Evolutionary conservation across 2,113 vertebrate genomes (phyloP).

Genomic region (Acanthisitta chloris): DNA sequence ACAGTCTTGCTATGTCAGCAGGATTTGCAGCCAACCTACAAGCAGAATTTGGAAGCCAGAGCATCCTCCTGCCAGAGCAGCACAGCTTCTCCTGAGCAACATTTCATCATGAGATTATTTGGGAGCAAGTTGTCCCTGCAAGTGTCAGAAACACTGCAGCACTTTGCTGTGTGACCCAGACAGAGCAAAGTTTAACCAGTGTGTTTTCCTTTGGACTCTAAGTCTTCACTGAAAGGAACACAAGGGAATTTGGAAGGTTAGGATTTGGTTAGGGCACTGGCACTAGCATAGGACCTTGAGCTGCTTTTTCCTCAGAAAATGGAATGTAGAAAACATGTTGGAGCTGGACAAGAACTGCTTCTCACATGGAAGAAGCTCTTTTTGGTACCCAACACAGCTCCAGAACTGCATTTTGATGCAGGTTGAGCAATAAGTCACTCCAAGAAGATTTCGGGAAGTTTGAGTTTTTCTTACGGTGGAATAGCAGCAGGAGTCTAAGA

Average conservation of each 20-base stretch:
- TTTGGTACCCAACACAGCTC: not conserved
- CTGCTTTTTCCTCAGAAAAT: not conserved
- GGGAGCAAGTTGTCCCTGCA: not conserved
- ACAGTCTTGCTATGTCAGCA: conserved; percentile 27
- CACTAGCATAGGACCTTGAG: not conserved
- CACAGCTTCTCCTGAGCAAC: not conserved
- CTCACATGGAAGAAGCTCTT: not conserved
- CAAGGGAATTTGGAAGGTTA: not conserved
- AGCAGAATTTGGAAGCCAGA: conserved; percentile 49
- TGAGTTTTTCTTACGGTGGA: conserved; percentile 36
- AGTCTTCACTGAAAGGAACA: not conserved
- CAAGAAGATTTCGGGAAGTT: conserved; percentile 31
- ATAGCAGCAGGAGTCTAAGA: conserved; percentile 43
- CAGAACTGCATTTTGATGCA: not conserved
- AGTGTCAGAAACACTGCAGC: not conserved
- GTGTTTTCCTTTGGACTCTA: not conserved
- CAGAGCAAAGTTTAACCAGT: not conserved
- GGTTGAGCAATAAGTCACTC: not conserved
- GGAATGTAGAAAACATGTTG: not conserved
- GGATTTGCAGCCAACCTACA: conserved; percentile 48
- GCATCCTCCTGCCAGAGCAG: conserved; percentile 45
- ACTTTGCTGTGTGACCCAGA: not conserved
- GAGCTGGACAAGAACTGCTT: not conserved
- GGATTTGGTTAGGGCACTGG: not conserved
- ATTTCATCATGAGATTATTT: not conserved